Evolutionary conservation across 2,113 vertebrate species (phyloP).

Genomic region (Hemiprocne comata): DNA sequence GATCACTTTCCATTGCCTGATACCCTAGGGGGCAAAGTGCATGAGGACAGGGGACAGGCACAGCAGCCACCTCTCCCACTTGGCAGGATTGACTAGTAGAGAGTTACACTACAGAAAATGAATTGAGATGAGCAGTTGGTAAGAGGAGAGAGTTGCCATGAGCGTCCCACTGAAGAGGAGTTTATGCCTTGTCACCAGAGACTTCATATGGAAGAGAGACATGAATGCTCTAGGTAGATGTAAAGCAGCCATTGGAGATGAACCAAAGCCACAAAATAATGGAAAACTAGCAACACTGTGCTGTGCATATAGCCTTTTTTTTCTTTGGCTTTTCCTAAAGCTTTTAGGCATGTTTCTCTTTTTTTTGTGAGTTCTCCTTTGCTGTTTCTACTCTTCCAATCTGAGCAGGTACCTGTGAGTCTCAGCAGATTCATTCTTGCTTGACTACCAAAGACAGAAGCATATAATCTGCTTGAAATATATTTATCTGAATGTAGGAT

Average conservation of each 20-base stretch:
- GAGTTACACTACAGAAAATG: background rate
- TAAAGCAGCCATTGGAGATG: background rate
- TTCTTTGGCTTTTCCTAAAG: background rate
- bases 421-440: background rate
- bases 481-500: background rate
- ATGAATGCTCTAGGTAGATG: background rate
- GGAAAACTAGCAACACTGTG: background rate
- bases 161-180: background rate
- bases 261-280: background rate
- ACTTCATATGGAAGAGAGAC: rapidly evolving
- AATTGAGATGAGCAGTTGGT: background rate
- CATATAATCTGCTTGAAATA: background rate
- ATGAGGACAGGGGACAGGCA: background rate
- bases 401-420: background rate
- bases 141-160: background rate
- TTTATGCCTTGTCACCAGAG: background rate
- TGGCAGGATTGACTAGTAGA: background rate
- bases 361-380: background rate
- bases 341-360: background rate
- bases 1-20: background rate
- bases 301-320: background rate
- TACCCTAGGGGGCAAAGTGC: background rate
- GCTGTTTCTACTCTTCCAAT: background rate
- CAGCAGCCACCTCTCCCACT: background rate
- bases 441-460: background rate